phyloP scores from a whole-genome alignment of 2,113 vertebrate species.

The Noctilio leporinus region DNA sequence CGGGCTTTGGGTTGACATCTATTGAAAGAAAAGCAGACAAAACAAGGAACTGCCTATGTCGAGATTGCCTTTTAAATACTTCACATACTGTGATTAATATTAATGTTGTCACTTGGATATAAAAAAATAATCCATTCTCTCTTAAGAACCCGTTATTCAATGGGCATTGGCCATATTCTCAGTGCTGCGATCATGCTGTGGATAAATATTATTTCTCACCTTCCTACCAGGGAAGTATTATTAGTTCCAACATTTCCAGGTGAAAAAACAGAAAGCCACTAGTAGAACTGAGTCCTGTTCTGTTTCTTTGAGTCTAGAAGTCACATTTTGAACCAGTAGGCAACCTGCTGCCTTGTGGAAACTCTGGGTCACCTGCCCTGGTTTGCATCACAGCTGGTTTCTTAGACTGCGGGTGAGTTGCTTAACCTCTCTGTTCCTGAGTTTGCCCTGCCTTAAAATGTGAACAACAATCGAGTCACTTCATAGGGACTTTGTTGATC shows the following conservation, averaged over 20 bases:
- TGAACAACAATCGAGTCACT: not conserved
- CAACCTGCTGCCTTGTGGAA: not conserved
- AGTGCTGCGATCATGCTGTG: not conserved
- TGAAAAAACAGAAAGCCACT: not conserved
- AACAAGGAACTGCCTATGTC: not conserved
- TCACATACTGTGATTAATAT: not conserved
- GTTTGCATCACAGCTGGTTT: not conserved
- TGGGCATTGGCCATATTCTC: not conserved
- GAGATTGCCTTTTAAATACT: not conserved
- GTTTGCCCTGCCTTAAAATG: not conserved
- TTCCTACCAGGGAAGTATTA: not conserved
- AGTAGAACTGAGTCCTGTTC: not conserved
- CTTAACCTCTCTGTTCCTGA: not conserved
- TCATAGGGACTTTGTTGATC: not conserved
- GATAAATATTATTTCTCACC: not conserved
- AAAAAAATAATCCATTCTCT: not conserved
- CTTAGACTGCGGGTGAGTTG: not conserved
- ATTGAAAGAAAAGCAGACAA: not conserved
- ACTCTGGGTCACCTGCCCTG: not conserved
- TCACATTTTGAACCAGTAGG: not conserved
- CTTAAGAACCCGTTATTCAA: not conserved
- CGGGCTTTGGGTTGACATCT: not conserved
- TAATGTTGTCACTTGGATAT: not conserved
- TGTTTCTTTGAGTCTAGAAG: not conserved
- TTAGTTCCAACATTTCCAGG: not conserved